Evolutionary conservation across 2,797 vertebrate genomes (phyloP).

Genomic region (Psittacula echo): DNA sequence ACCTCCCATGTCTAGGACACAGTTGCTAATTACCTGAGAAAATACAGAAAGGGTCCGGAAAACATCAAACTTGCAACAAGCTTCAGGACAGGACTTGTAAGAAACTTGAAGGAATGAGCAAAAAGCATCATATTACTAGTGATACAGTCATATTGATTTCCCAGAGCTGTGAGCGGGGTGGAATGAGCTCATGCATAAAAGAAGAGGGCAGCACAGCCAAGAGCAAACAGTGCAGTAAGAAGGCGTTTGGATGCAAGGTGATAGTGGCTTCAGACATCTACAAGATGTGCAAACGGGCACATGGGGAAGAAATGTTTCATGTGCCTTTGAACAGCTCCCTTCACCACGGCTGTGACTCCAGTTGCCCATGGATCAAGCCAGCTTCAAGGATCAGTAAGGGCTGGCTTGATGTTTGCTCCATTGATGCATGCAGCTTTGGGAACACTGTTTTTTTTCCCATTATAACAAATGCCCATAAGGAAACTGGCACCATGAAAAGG

Average conservation of each 20-base stretch:
- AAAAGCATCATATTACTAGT: not conserved
- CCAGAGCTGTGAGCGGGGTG: not conserved
- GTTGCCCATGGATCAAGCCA: not conserved
- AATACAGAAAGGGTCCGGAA: slow-evolving; percentile 10
- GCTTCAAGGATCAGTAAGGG: not conserved
- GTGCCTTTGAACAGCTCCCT: not conserved
- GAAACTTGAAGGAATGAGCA: not conserved
- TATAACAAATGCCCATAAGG: slow-evolving; percentile 56
- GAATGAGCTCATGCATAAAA: not conserved
- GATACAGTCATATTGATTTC: not conserved
- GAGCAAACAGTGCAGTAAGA: not conserved
- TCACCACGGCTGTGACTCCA: not conserved
- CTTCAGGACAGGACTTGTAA: not conserved
- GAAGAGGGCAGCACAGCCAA: not conserved
- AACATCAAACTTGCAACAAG: not conserved
- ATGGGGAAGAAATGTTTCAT: not conserved
- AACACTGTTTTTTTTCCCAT: slow-evolving; percentile 22
- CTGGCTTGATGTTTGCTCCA: not conserved
- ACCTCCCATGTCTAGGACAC: slow-evolving; percentile 33
- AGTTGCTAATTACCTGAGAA: slow-evolving; percentile 9
- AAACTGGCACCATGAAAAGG: slow-evolving; percentile 39
- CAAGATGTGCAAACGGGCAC: not conserved
- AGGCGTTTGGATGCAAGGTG: not conserved
- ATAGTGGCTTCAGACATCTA: not conserved
- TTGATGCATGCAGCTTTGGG: not conserved